phyloP scores from a whole-genome alignment of 2,888 invertebrate species.

The Tenthredo notha region DNA sequence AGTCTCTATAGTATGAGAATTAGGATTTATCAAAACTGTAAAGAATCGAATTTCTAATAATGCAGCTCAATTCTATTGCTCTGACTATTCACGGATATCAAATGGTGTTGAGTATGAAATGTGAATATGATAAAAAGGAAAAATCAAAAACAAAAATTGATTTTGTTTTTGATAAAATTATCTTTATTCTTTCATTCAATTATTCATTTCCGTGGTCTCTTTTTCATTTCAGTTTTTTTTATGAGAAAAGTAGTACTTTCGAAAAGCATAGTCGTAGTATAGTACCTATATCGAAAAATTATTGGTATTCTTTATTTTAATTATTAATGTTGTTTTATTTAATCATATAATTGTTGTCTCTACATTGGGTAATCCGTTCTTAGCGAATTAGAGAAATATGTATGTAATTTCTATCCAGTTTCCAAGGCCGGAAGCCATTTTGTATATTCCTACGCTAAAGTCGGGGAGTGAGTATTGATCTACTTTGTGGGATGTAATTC shows the following conservation, averaged over 20 bases:
- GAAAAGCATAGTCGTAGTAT: background rate
- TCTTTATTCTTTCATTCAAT: background rate
- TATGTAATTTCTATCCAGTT: conserved; percentile 46
- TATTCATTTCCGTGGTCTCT: background rate
- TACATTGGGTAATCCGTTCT: background rate
- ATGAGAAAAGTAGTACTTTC: background rate
- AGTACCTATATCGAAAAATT: background rate
- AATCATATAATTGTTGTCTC: background rate
- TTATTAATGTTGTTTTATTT: background rate
- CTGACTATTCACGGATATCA: background rate
- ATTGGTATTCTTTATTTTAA: background rate
- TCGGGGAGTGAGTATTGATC: conserved; percentile 75
- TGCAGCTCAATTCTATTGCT: background rate
- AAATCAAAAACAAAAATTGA: background rate
- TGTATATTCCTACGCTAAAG: conserved; percentile 73
- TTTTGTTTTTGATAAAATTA: background rate
- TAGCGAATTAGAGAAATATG: background rate
- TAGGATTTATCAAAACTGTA: conserved; percentile 25
- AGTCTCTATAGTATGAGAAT: background rate
- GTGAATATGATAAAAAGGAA: background rate
- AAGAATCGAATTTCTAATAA: conserved; percentile 3
- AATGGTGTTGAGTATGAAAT: background rate
- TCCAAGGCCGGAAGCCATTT: conserved; percentile 73
- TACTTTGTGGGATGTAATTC: conserved; percentile 63
- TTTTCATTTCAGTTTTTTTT: background rate